phyloP scores from a whole-genome alignment of 2,113 vertebrate species.

The Pithys albifrons region DNA sequence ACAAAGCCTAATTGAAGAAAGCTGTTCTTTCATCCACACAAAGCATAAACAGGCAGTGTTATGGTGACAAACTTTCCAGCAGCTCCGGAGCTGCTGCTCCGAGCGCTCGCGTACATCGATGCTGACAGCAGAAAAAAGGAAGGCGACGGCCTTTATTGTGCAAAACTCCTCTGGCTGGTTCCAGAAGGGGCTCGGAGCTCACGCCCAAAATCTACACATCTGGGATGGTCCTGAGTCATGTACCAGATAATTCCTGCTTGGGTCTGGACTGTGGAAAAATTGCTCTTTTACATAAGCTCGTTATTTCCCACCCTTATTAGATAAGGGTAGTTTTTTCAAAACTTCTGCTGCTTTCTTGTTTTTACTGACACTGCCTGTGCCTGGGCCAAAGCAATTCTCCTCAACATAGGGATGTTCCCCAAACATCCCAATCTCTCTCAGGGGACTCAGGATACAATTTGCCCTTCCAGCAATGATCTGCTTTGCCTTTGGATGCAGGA shows the following conservation, averaged over 20 bases:
- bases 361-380: background rate
- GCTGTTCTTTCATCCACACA: constrained; percentile 62
- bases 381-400: background rate
- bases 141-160: background rate
- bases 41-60: constrained; percentile 59
- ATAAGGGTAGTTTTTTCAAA: background rate
- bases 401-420: background rate
- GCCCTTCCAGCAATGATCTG: rapidly evolving
- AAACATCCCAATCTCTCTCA: background rate
- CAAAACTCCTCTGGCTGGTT: background rate
- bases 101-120: background rate
- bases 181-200: background rate
- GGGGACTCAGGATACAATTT: rapidly evolving
- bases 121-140: background rate
- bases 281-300: background rate
- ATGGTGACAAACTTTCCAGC: constrained; percentile 68
- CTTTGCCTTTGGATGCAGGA: background rate
- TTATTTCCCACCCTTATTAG: background rate
- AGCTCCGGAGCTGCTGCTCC: constrained; percentile 47
- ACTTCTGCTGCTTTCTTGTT: background rate
- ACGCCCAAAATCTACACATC: background rate
- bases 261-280: background rate
- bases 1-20: constrained; percentile 68
- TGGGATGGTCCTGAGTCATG: background rate
- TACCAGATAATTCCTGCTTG: background rate